These are phyloP conservation scores for Galeopsomyia nigrocyanea DNA, from an alignment of 2,888 invertebrate species.

Conservation along the genomic window DNA sequence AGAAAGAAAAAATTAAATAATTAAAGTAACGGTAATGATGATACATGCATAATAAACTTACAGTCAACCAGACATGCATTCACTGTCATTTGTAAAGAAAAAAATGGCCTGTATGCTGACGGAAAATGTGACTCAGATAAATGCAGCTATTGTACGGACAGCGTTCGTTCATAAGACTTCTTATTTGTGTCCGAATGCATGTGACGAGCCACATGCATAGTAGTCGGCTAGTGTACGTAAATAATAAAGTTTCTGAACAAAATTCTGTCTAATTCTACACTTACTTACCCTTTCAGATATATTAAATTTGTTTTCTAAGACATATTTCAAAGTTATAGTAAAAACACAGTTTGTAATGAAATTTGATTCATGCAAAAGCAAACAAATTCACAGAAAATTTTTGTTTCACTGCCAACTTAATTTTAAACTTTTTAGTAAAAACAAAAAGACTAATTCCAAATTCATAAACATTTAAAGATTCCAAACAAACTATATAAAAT, in stretches of 20 bases:
- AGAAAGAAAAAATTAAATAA: constrained; percentile 35
- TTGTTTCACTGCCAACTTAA: no score
- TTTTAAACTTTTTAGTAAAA: no score
- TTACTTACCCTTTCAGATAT: constrained; percentile 43
- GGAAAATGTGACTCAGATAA: constrained; percentile 52
- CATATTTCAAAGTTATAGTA: no score
- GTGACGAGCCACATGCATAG: constrained; percentile 62
- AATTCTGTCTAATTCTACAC: constrained; percentile 42
- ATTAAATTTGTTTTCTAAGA: not conserved
- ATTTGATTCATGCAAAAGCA: no score
- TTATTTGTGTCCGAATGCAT: constrained; percentile 54
- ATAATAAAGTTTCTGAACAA: constrained; percentile 69
- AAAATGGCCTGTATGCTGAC: constrained; percentile 57
- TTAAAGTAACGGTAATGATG: constrained; percentile 47
- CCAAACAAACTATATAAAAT: no score
- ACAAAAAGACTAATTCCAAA: no score
- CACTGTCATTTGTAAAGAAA: constrained; percentile 51
- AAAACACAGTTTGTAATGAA: not conserved
- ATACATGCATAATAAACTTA: constrained; percentile 49
- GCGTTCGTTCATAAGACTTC: constrained; percentile 44
- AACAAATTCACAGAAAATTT: no score
- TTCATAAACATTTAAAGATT: no score
- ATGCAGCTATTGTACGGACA: constrained; percentile 52
- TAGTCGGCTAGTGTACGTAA: constrained; percentile 69
- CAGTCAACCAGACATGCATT: constrained; percentile 38